Percentiles rank a stretch among this genome's conserved stretches.
These are phyloP conservation scores for Crotophaga sulcirostris DNA, from an alignment of 2,113 vertebrate species.

Conservation along the genomic window DNA sequence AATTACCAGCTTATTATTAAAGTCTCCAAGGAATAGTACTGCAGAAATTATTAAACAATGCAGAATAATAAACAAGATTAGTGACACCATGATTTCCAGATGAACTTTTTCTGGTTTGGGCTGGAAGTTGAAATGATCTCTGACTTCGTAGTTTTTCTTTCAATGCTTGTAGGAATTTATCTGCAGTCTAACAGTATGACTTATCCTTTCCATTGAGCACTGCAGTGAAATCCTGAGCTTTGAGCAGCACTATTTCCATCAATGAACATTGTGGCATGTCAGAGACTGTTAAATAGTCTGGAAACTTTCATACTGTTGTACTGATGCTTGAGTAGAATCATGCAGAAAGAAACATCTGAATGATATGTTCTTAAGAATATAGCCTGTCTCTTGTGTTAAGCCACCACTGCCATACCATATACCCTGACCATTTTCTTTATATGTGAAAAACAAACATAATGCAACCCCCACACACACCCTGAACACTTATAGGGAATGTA, in stretches of 20 bases:
- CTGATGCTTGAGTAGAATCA: neutral
- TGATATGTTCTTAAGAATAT: neutral
- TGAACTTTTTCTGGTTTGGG: neutral
- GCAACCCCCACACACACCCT: accelerated
- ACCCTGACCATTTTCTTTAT: neutral
- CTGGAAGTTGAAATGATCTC: neutral
- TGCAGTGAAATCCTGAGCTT: neutral
- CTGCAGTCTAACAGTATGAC: neutral
- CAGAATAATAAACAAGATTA: neutral
- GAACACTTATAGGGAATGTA: neutral
- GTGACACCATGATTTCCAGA: neutral
- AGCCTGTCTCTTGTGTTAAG: neutral
- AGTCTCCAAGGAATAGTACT: neutral
- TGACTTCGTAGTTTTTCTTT: neutral
- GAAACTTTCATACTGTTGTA: neutral
- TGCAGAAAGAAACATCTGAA: neutral
- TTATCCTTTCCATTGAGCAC: accelerated
- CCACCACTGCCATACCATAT: neutral
- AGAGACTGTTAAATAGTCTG: neutral
- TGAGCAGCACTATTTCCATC: neutral
- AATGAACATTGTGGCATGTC: accelerated
- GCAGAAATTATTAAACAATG: neutral
- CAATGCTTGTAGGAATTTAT: neutral
- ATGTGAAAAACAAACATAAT: neutral
- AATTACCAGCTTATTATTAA: neutral